These are phyloP conservation scores for Hippocampus guttulatus DNA, from an alignment of 2,113 vertebrate genomes.

Conservation along the genomic window DNA sequence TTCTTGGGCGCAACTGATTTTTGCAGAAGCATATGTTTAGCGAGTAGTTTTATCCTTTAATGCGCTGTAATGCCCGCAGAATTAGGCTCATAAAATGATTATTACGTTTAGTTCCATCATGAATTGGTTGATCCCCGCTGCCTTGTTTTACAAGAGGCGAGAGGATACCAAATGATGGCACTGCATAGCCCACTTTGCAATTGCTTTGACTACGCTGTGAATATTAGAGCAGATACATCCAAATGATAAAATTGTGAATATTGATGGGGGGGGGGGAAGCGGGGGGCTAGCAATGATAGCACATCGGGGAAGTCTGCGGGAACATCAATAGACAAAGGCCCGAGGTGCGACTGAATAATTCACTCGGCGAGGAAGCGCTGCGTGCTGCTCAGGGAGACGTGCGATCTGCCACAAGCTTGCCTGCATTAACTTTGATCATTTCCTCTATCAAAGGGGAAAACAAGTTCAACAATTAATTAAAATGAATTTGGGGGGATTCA, in stretches of 20 bases:
- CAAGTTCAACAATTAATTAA: constrained; percentile 53
- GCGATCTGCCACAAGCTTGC: constrained; percentile 29
- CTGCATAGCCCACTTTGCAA: constrained; percentile 27
- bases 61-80: constrained; percentile 41
- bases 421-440: constrained; percentile 56
- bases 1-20: constrained; percentile 39
- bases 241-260: constrained; percentile 56
- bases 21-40: constrained; percentile 63
- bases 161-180: constrained; percentile 41
- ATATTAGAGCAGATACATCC: constrained; percentile 52
- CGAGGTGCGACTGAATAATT: constrained; percentile 64
- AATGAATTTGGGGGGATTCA: constrained; percentile 28
- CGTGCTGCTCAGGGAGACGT: constrained; percentile 43
- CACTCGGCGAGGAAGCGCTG: constrained; percentile 38
- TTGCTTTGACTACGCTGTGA: constrained; percentile 21
- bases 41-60: constrained; percentile 49
- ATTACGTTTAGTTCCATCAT: constrained; percentile 50
- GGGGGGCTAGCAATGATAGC: constrained; percentile 30
- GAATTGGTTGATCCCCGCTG: constrained; percentile 39
- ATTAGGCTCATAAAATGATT: constrained; percentile 64
- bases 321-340: constrained; percentile 65
- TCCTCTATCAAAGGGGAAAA: constrained; percentile 44
- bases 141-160: constrained; percentile 55
- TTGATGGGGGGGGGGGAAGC: constrained; percentile 10
- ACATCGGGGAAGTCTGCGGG: constrained; percentile 44